Evolutionary conservation across 1,140 invertebrate genomes (phyloP).

Genomic region (Danaus melanippus): DNA sequence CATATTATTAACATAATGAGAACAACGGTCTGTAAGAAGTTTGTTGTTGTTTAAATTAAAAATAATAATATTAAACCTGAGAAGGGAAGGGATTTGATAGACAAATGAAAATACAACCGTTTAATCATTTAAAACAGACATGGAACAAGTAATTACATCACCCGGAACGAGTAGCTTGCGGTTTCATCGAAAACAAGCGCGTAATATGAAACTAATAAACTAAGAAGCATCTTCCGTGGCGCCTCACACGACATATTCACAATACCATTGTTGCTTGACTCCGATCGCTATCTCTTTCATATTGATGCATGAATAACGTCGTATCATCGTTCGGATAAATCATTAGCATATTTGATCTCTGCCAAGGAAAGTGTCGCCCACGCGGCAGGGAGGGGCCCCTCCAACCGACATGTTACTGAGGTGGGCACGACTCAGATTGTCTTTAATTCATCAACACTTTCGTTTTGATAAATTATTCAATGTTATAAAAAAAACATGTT

Average conservation of each 20-base stretch:
- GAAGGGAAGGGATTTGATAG: too few species aligned
- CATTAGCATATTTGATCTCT: conserved; percentile 34
- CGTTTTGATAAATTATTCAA: too few species aligned
- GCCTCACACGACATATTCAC: conserved; percentile 10
- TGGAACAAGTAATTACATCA: too few species aligned
- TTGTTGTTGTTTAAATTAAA: too few species aligned
- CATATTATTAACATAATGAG: too few species aligned
- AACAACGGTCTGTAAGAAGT: too few species aligned
- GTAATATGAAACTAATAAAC: conserved; percentile 1
- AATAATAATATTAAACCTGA: too few species aligned
- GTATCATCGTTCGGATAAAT: conserved; percentile 32
- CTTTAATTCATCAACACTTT: too few species aligned
- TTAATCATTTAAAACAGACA: too few species aligned
- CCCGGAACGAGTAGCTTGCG: not conserved
- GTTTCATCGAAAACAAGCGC: conserved; percentile 4
- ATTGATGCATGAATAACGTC: conserved; percentile 32
- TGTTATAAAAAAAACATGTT: too few species aligned
- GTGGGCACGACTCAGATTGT: not conserved
- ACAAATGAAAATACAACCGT: too few species aligned
- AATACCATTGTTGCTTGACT: conserved; percentile 17
- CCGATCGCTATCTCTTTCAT: conserved; percentile 34
- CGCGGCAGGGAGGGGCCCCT: conserved; percentile 6
- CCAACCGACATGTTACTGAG: not conserved
- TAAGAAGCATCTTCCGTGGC: conserved; percentile 10
- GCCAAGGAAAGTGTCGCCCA: conserved; percentile 33